Evolutionary conservation across 2,113 vertebrate species (phyloP), one percentile per base, ranked within the genome.

Genomic region (Esox niger): DNA sequence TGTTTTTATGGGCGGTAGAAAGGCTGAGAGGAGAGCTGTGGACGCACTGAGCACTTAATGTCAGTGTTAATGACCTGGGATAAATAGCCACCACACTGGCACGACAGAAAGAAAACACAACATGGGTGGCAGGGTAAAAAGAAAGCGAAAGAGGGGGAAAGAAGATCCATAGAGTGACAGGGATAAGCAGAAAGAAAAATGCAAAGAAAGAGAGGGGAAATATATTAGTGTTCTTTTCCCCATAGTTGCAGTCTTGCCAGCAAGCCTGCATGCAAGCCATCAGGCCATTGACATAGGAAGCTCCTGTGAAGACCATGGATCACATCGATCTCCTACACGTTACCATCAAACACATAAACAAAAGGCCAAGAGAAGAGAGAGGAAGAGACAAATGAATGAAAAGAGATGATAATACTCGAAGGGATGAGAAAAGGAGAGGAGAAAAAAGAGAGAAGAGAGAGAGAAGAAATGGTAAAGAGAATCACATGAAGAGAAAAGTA

Each of bases 291-390:
- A 86, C 83, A 84, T 68, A n/a, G n/a, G 66, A 35, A 74, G 60
- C 78, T 77, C 75, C 81, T 82, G 82, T 81, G 82, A 86, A 86
- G 79, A 73, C 80, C 83, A 87, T 86, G 83, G 85, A 87, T 88
- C 84, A 86, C 80, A 90, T 87, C 81, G 84, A 90, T 87, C 76
- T 74, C 73, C 80, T 82, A 77, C 75, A n/a, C 83, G 84, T 86
- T 89, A 87, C 78, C 76, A 68, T 83, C 80, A 79, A 81, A 79
- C 77, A 17, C 15, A 17, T 10, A 43, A 43, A 38, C 13, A 43
- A 17, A 10, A 43, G 38, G 75, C 78, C 76, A 87, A 87, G 83
- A 86, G 77, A 82, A 87, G 79, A 82, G 63, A 76, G 74, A 74
- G 75, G 15, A 4, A 43, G 43, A n/a, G n/a, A n/a, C n/a, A n/a